Evolutionary conservation across 2,113 vertebrate species (phyloP).

Genomic region (Tretioscincus oriximinensis): DNA sequence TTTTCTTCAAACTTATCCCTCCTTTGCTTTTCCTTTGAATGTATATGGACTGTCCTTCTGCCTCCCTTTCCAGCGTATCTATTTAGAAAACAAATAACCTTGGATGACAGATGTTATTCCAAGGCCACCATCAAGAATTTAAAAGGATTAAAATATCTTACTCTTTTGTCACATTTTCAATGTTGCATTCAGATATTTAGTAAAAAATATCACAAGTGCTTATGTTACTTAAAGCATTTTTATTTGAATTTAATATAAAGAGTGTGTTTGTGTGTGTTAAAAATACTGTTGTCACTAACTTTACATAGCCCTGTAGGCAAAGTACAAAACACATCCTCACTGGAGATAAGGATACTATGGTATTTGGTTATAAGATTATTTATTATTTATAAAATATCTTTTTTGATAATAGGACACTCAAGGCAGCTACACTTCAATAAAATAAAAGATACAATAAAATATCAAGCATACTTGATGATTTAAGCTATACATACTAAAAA

Average conservation of each 20-base stretch:
- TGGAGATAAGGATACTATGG: constrained; percentile 49
- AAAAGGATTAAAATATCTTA: constrained; percentile 32
- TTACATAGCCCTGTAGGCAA: constrained; percentile 58
- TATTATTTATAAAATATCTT: too few relatives aligned
- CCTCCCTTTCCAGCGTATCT: not conserved
- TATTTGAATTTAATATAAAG: constrained; percentile 56
- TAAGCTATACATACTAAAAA: too few relatives aligned
- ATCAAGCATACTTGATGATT: constrained; percentile 33
- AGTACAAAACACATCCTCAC: constrained; percentile 48
- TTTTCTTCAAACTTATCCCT: constrained; percentile 50
- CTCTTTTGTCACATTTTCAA: not conserved
- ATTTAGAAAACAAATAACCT: constrained; percentile 42
- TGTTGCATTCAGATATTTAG: constrained; percentile 34
- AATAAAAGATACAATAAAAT: constrained; percentile 17
- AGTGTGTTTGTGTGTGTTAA: constrained; percentile 51
- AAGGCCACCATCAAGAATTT: constrained; percentile 30
- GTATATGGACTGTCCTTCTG: not conserved
- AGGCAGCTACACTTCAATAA: constrained; percentile 36
- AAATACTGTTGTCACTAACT: constrained; percentile 17
- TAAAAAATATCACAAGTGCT: constrained; percentile 13
- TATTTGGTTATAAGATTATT: constrained; percentile 21
- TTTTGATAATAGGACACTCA: too few relatives aligned
- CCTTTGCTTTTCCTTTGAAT: constrained; percentile 43
- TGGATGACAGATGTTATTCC: constrained; percentile 17
- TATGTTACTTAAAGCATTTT: constrained; percentile 19